A percentile compares a stretch with the other conserved stretches of the same genome.
phyloP scores from a whole-genome alignment of 2,113 vertebrate species.

The Spermophilus dauricus region DNA sequence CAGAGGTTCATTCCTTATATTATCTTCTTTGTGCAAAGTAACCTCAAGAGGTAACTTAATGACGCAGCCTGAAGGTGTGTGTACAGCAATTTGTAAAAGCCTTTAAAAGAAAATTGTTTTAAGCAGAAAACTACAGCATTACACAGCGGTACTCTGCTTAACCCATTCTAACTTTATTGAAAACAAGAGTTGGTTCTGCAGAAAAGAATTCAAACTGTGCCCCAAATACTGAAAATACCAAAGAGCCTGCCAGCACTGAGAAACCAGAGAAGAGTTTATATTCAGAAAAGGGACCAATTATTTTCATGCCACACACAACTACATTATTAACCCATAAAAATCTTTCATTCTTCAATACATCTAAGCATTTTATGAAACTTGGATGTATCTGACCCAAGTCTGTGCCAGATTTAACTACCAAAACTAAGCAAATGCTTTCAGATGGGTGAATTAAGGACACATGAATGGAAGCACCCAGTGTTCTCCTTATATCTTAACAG shows the following conservation, averaged over 20 bases:
- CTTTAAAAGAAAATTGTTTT: constrained; percentile 46
- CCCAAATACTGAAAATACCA: neutral
- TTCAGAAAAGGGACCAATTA: constrained; percentile 61
- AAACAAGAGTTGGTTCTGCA: neutral
- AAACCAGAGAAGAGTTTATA: constrained; percentile 53
- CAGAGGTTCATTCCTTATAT: neutral
- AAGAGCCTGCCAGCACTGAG: constrained; percentile 31
- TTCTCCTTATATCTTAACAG: neutral
- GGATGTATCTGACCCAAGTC: constrained; percentile 1
- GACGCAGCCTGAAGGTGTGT: neutral
- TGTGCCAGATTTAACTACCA: constrained; percentile 45
- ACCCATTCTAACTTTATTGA: neutral
- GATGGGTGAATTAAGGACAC: neutral
- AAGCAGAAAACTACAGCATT: neutral
- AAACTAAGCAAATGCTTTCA: constrained; percentile 41
- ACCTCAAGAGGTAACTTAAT: constrained; percentile 4
- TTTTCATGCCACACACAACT: constrained; percentile 48
- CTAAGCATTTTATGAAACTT: neutral
- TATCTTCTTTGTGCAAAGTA: neutral
- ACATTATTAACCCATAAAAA: constrained; percentile 29
- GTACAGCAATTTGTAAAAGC: constrained; percentile 42
- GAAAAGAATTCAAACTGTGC: neutral
- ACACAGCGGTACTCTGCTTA: neutral
- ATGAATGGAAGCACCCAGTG: neutral
- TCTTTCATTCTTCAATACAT: constrained; percentile 20